These are phyloP conservation scores for Xyrauchen texanus DNA, from an alignment of 2,113 vertebrate species.

Conservation along the genomic window DNA sequence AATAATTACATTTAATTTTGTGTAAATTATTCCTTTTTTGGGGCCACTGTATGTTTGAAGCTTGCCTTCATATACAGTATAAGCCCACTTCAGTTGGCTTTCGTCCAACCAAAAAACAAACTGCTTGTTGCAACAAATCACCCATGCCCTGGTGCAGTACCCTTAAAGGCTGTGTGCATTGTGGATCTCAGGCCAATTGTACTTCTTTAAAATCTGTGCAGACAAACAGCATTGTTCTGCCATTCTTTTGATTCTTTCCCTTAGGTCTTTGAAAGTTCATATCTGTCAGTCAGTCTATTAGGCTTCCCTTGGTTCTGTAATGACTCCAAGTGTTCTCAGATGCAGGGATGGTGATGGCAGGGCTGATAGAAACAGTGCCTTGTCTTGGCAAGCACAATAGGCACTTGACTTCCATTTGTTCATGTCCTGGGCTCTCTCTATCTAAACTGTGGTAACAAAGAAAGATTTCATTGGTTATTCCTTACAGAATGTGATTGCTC, in stretches of 20 bases:
- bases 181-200: conserved; percentile 37
- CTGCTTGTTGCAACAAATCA: conserved; percentile 43
- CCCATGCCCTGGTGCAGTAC: conserved; percentile 24
- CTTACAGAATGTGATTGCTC: conserved; percentile 64
- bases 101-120: too few relatives aligned
- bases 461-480: conserved; percentile 65
- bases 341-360: conserved; percentile 69
- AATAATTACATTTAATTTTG: too few relatives aligned
- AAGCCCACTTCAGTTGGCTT: too few relatives aligned
- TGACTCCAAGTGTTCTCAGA: conserved; percentile 71
- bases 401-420: conserved; percentile 71
- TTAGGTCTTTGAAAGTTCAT: conserved; percentile 58
- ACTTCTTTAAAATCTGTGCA: background rate
- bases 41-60: too few relatives aligned
- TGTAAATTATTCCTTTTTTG: too few relatives aligned
- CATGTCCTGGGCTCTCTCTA: conserved; percentile 57
- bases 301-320: conserved; percentile 65
- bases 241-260: conserved; percentile 44
- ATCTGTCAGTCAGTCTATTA: conserved; percentile 72
- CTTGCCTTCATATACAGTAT: too few relatives aligned
- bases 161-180: conserved; percentile 33
- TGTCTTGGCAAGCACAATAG: conserved; percentile 61
- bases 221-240: conserved; percentile 39
- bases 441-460: conserved; percentile 65
- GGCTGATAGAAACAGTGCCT: conserved; percentile 67